Base-by-base conservation (phyloP, 2,888 invertebrate genomes). In the Tiphia femorata region DNA sequence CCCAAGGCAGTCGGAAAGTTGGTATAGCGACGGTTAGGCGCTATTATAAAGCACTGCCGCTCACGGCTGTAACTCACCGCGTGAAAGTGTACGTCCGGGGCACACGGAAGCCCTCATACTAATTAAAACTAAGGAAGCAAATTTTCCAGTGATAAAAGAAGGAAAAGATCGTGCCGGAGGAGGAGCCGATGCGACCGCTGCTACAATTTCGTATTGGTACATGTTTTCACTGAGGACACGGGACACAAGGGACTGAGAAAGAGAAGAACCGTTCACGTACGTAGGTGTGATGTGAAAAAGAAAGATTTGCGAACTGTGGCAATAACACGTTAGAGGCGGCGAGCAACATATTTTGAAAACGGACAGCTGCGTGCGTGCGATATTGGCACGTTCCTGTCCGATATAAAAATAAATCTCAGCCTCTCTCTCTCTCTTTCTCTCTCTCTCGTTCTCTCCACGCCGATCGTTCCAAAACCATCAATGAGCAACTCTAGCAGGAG, bases 31-130 rank as follows among this genome's bases (percentile, higher is more conserved):
- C 72, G 70, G 71, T 66, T 69, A n/a, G 65, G 59, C 73, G 74
- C 75, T 73, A 76, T 76, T 78, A 77, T 72, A 76, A 75, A 75
- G 73, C 73, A 69, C 70, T 58, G 71, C 71, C 49, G 47, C 48
- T 41, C 64, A 71, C 75, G n/a, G 70, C 70, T 67, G 70, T 72
- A 76, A 73, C 70, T 72, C 74, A 60, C 65, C 65, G 67, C 69
- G 67, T 75, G 66, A 67, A 72, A 75, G 72, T 61, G 65, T 51
- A 40, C 49, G 44, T 56, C 52, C 37, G 29, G 27, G 33, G 50
- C 33, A 37, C 21, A 14, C 40, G 20, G 40, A 12, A 12, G 17
- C 16, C 21, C 8, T n/a, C 21, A n/a, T n/a, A n/a, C n/a, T n/a
- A n/a, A n/a, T n/a, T n/a, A n/a, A n/a, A n/a, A n/a, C n/a, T n/a